Evolutionary conservation across 2,888 invertebrate genomes (phyloP), one percentile per base, ranked within the genome.

Genomic region (Cacoxenus indagator): DNA sequence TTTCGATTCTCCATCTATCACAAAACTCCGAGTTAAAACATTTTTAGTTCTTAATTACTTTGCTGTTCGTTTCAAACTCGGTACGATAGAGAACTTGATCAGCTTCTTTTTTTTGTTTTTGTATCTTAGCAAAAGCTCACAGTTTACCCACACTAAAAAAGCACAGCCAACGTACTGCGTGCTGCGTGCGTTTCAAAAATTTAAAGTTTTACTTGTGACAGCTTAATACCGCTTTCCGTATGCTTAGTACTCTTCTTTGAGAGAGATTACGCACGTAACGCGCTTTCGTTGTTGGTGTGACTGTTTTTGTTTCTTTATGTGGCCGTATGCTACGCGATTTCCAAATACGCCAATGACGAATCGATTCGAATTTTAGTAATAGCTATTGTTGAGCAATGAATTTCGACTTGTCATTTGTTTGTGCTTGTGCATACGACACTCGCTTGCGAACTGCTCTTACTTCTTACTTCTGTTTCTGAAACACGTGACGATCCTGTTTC

Each of bases 1-100:
- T 26, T 29, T 65, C 71, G 76, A 77, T 78, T 83, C 77, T 80
- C 76, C 77, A 75, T 82, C 79, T 81, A 83, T 80, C 83, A 82
- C 83, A 2, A 37, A 37, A 14, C 37, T 37, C n/a, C n/a, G n/a
- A n/a, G n/a, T n/a, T n/a, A n/a, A n/a, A n/a, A n/a, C n/a, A n/a
- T n/a, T n/a, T n/a, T n/a, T n/a, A n/a, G n/a, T n/a, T n/a, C n/a
- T n/a, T n/a, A n/a, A n/a, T n/a, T n/a, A n/a, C n/a, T n/a, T n/a
- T n/a, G n/a, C n/a, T n/a, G n/a, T n/a, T n/a, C n/a, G n/a, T n/a
- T n/a, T n/a, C n/a, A n/a, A n/a, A n/a, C n/a, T n/a, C n/a, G n/a
- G n/a, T n/a, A n/a, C n/a, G n/a, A n/a, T n/a, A n/a, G n/a, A n/a
- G n/a, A n/a, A n/a, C n/a, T n/a, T n/a, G n/a, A n/a, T n/a, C n/a